A percentile compares a stretch with the other conserved stretches of the same genome.
These are phyloP conservation scores for Chaetodon trifascialis DNA, from an alignment of 2,113 vertebrate genomes.

Conservation along the genomic window DNA sequence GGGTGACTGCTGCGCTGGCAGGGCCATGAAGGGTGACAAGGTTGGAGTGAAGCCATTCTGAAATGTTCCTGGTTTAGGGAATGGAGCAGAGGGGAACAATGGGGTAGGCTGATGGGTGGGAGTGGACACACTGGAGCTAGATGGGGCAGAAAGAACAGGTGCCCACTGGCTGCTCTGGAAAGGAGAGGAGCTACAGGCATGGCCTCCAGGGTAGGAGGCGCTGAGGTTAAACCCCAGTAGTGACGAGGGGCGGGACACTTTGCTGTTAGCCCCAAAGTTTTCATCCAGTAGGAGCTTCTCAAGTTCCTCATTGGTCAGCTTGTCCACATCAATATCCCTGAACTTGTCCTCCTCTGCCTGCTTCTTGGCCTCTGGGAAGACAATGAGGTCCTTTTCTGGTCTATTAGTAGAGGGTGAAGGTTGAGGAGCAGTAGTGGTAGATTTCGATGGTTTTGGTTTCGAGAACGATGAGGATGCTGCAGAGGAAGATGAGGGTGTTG, in stretches of 20 bases:
- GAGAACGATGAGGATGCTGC: constrained; percentile 48
- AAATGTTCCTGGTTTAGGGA: constrained; percentile 89
- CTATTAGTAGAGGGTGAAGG: constrained; percentile 73
- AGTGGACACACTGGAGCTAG: constrained; percentile 81
- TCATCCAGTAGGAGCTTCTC: constrained; percentile 95
- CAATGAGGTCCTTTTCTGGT: constrained; percentile 95
- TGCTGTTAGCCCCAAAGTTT: constrained; percentile 87
- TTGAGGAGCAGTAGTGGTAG: constrained; percentile 72
- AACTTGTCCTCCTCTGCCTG: constrained; percentile 85
- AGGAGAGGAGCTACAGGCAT: constrained; percentile 81
- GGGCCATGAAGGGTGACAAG: constrained; percentile 84
- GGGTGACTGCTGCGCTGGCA: constrained; percentile 81
- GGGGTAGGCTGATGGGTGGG: constrained; percentile 78
- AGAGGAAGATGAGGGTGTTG: constrained; percentile 64
- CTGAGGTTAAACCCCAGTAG: constrained; percentile 88
- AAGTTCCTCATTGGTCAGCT: constrained; percentile 92
- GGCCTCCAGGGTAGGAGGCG: constrained; percentile 88
- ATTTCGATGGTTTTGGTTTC: constrained; percentile 55
- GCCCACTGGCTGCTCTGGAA: constrained; percentile 89
- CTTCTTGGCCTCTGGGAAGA: constrained; percentile 93
- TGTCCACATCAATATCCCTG: constrained; percentile 90
- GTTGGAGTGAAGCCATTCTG: constrained; percentile 91
- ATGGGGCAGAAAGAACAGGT: constrained; percentile 84
- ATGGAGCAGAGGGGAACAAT: constrained; percentile 87
- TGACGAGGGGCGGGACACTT: constrained; percentile 73